These are phyloP conservation scores for Sinonovacula constricta DNA, from an alignment of 1,140 invertebrate genomes.

Conservation along the genomic window DNA sequence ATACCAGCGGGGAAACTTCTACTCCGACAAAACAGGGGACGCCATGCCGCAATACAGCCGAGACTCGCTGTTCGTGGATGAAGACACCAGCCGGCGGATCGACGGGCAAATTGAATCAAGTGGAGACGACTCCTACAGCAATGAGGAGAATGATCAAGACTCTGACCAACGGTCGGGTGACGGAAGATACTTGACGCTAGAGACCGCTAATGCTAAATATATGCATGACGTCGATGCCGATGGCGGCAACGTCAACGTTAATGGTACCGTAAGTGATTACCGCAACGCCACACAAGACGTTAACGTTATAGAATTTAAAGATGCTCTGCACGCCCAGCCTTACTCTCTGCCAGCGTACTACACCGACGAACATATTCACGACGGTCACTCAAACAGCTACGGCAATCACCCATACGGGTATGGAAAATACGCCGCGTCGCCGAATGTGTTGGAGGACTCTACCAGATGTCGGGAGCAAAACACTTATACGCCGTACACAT, in stretches of 20 bases:
- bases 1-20: too few relatives aligned
- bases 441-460: not conserved
- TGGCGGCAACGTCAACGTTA: not conserved
- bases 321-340: conserved; percentile 17
- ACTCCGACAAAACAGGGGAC: too few relatives aligned
- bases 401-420: not conserved
- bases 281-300: conserved; percentile 8
- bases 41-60: conserved; percentile 29
- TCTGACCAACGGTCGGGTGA: not conserved
- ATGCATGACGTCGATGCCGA: not conserved
- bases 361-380: conserved; percentile 5
- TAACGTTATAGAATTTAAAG: conserved; percentile 39
- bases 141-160: conserved; percentile 22
- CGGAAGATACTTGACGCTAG: conserved; percentile 9
- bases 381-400: not conserved
- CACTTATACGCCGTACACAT: not conserved
- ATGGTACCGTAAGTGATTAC: conserved; percentile 1
- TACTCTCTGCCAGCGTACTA: conserved; percentile 5
- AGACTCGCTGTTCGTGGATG: conserved; percentile 28
- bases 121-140: conserved; percentile 33
- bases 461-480: not conserved
- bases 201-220: conserved; percentile 26
- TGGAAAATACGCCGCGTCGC: not conserved
- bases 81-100: conserved; percentile 3
- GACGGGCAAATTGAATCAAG: conserved; percentile 32